Evolutionary conservation across 2,113 vertebrate species (phyloP), one percentile per base, ranked within the genome.

Genomic region (Oncorhynchus tshawytscha): DNA sequence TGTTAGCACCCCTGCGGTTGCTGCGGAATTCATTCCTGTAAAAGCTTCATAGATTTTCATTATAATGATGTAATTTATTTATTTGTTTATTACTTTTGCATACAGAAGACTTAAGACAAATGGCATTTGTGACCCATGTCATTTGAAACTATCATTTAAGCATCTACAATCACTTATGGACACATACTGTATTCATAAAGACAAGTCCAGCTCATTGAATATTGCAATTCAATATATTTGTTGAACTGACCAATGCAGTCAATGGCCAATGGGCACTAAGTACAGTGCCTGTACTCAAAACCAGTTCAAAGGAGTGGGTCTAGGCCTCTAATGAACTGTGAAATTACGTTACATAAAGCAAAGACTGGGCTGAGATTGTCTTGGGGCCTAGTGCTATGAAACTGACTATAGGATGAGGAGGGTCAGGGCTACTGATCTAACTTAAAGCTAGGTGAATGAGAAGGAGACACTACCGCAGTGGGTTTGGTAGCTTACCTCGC

Each of bases 241-340:
- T 11, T 72, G 67, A 51, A 74, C 75, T 79, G 71, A 68, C 81
- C 66, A 64, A 70, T 71, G 72, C 59, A 75, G 67, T 76, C 67
- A 29, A 70, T 67, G 51, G 51, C 71, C 72, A 59, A 45, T 45
- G 70, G 73, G 71, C 82, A 84, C 80, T 84, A 69, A 11, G 15
- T 70, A 70, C 64, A 67, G 78, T 78, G 76, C 83, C 83, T 86
- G 80, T 79, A 80, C 39, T 39, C 39, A 39, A 39, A 39, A 83
- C 79, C 81, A 80, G 87, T 83, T 86, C 78, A 82, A 76, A 76
- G 78, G 78, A 89, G 82, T 62, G 68, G 85, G 83, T 79, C 60
- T 79, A 67, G 82, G 76, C 79, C 81, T 85, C 82, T 92, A 93
- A 93, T 92, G 88, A 92, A 86, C 88, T 88, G 88, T 91, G 91